Conservation (phyloP, 2,888 invertebrate species). For the Mesoligia furuncula region DNA sequence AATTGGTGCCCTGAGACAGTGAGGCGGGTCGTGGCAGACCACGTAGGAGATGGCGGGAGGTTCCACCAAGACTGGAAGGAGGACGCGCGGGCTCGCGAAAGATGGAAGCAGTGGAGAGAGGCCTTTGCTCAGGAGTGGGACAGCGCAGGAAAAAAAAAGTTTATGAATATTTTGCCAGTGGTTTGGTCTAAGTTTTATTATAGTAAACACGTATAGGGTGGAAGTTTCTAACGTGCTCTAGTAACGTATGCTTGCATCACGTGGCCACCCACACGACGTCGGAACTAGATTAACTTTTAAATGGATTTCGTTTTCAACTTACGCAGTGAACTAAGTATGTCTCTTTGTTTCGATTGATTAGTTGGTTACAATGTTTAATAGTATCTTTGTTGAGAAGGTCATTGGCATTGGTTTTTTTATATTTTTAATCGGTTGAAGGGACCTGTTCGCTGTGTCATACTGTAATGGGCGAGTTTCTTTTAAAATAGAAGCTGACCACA, state of each 20-base stretch:
- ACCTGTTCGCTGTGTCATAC: too few species aligned
- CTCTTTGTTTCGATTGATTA: constrained; percentile 26
- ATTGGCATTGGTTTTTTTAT: neutral
- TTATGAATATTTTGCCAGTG: neutral
- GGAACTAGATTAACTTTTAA: constrained; percentile 51
- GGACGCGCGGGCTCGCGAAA: too few species aligned
- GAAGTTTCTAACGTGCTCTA: constrained; percentile 4
- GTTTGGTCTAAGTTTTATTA: neutral
- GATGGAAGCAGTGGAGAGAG: too few species aligned
- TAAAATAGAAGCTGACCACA: neutral
- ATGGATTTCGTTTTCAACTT: constrained; percentile 53
- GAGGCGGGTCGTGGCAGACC: too few species aligned
- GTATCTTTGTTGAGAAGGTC: constrained; percentile 4
- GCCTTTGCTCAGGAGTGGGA: too few species aligned
- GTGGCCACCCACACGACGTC: constrained; percentile 40
- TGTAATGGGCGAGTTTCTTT: too few species aligned
- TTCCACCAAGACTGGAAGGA: too few species aligned
- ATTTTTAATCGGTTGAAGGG: neutral
- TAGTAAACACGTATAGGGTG: neutral
- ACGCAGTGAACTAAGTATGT: constrained; percentile 19
- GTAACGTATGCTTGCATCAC: constrained; percentile 33
- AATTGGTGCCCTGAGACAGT: too few species aligned
- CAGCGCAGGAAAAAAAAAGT: too few species aligned
- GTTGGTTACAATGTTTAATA: neutral
- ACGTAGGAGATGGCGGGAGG: too few species aligned